Evolutionary conservation across 2,888 invertebrate genomes (phyloP), one percentile per base, ranked within the genome.

Genomic region (Cataglyphis livida): DNA sequence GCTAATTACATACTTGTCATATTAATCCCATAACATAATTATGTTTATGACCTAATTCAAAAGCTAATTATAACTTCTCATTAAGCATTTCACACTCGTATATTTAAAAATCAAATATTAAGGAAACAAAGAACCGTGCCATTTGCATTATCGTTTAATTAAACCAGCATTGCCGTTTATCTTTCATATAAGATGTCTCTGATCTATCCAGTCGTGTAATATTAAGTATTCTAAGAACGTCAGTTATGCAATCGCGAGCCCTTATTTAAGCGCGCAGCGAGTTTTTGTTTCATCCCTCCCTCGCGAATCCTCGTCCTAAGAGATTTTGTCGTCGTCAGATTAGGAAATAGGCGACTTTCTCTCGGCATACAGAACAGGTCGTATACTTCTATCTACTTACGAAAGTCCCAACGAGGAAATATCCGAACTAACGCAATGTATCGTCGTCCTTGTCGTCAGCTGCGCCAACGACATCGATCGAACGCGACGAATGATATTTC

Each of bases 321-420:
- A 70, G 87, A 84, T 90, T 90, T 90, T 87, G 83, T 87, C 87
- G 79, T 38, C 83, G 76, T 84, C 84, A 76, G 81, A 87, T 82
- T 89, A 90, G 91, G 90, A 91, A 91, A 90, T 84, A 79, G 75
- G 75, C 83, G 61, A 91, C 90, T 90, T 90, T 90, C 90, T 90
- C 90, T 79, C 12, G 28, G 54, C 62, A 51, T 51, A 65, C 79
- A 84, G 85, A 89, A 81, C 88, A 83, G 81, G 82, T 87, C 74
- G 82, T 81, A 81, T 76, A 83, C 81, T 82, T 18, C 78, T 81
- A 57, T 81, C 84, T 68, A 85, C 89, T 90, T 91, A 86, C 85
- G 87, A 89, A 87, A 88, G 85, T 68, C 38, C 15, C 25, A 59
- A 9, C 65, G 32, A 57, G 84, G 57, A 82, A 83, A 82, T 65